Evolutionary conservation across 2,113 vertebrate species (phyloP).

Genomic region (Poicephalus gulielmi): DNA sequence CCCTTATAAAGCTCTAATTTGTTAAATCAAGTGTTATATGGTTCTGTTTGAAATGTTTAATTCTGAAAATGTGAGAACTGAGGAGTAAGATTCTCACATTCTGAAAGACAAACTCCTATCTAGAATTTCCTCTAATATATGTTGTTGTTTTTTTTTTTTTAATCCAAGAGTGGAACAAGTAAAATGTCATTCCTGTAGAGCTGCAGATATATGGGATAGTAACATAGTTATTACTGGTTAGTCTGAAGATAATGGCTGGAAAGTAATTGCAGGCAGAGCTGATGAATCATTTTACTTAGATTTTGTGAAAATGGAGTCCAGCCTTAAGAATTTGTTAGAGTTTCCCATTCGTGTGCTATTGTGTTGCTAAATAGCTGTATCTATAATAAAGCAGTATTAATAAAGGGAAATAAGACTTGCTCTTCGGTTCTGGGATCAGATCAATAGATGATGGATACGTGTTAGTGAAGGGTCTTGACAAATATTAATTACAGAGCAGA

Average conservation of each 20-base stretch:
- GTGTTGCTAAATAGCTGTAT: not conserved
- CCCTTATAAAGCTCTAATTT: not conserved
- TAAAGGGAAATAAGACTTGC: not conserved
- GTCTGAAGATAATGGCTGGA: slow-evolving; percentile 25
- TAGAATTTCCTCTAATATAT: not conserved
- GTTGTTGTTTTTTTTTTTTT: not conserved
- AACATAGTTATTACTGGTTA: slow-evolving; percentile 31
- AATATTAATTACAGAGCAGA: slow-evolving; percentile 15
- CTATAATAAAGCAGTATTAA: slow-evolving; percentile 32
- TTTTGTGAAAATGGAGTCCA: slow-evolving; percentile 61
- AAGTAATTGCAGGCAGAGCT: slow-evolving; percentile 55
- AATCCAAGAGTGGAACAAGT: not conserved
- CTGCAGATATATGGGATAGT: slow-evolving; percentile 12
- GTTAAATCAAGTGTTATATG: not conserved
- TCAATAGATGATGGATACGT: slow-evolving; percentile 35
- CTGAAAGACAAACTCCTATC: not conserved
- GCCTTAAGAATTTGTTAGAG: slow-evolving; percentile 41
- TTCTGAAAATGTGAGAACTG: not conserved
- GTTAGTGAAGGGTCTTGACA: slow-evolving; percentile 37
- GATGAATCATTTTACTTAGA: slow-evolving; percentile 63
- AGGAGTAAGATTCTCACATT: not conserved
- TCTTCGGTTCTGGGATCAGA: not conserved
- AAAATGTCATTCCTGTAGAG: not conserved
- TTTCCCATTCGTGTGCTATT: slow-evolving; percentile 7
- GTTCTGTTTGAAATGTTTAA: not conserved